These are phyloP conservation scores for Ctena decussata DNA, from an alignment of 2,888 invertebrate species.

Conservation along the genomic window DNA sequence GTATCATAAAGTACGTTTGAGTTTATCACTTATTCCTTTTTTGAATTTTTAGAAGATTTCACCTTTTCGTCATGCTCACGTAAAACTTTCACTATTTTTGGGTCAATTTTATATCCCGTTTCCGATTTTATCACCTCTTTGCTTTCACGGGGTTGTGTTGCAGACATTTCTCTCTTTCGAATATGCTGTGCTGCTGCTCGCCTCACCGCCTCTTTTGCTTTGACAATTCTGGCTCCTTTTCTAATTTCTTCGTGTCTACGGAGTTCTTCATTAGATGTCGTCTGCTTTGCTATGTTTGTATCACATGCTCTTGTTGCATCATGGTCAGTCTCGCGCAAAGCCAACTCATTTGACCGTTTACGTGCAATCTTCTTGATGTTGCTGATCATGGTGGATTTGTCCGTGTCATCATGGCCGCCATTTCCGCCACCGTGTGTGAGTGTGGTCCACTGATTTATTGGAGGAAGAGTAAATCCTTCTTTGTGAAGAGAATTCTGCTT, in stretches of 20 bases:
- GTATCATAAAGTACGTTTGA: too few species aligned
- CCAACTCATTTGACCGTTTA: not conserved
- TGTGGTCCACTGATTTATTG: not conserved
- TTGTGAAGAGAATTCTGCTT: not conserved
- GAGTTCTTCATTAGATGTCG: not conserved
- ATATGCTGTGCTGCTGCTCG: not conserved
- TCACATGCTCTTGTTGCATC: not conserved
- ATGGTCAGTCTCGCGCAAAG: not conserved
- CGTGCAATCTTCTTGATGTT: constrained; percentile 7
- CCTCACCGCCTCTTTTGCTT: not conserved
- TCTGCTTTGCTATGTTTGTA: not conserved
- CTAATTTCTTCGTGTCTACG: too few species aligned
- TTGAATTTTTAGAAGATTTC: not conserved
- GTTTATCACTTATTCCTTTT: too few species aligned
- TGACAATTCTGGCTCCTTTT: not conserved
- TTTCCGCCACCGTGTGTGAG: not conserved
- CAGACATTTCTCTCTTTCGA: not conserved
- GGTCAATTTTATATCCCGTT: not conserved
- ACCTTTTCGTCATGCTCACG: not conserved
- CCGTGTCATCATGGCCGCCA: not conserved
- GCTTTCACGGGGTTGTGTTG: not conserved
- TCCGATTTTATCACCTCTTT: not conserved
- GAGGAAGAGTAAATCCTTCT: not conserved
- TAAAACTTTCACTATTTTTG: not conserved
- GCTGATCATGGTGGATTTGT: not conserved